These are phyloP conservation scores for Drosophila paucipuncta DNA, from an alignment of 2,888 invertebrate genomes.

Conservation along the genomic window DNA sequence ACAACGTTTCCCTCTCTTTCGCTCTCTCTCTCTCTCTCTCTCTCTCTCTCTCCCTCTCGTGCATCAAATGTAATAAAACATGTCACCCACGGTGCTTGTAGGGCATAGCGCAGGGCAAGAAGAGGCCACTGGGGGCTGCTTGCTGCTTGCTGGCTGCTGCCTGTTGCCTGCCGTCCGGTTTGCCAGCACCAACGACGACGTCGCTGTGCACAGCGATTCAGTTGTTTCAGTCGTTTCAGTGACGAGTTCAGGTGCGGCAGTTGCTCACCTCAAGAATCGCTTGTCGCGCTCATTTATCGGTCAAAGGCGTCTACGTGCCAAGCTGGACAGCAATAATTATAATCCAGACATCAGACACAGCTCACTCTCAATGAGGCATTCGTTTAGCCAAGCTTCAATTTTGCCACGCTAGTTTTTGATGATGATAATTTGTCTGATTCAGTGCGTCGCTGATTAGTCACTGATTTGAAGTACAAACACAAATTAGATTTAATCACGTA, in stretches of 20 bases:
- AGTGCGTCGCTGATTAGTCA: conserved; percentile 32
- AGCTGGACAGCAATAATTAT: conserved; percentile 7
- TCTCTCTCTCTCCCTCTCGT: background rate
- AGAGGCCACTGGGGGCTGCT: conserved; percentile 15
- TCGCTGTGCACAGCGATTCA: conserved; percentile 35
- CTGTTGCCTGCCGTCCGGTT: conserved; percentile 19
- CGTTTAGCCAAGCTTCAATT: background rate
- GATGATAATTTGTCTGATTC: conserved; percentile 28
- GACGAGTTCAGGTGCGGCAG: conserved; percentile 81
- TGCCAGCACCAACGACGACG: conserved; percentile 14
- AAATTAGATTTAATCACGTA: conserved; percentile 27
- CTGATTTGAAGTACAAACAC: background rate
- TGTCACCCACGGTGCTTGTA: conserved; percentile 59
- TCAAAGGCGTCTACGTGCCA: conserved; percentile 51
- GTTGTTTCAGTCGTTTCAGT: conserved; percentile 70
- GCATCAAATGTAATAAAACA: conserved; percentile 35
- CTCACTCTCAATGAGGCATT: background rate
- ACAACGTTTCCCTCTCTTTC: conserved; percentile 1
- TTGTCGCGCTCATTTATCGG: conserved; percentile 46
- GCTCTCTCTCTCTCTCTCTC: background rate
- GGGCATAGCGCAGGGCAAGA: conserved; percentile 49
- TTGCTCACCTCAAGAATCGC: conserved; percentile 33
- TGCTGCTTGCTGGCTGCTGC: background rate
- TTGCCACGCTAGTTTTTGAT: conserved; percentile 5
- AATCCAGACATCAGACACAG: background rate